phyloP scores from a whole-genome alignment of 2,888 invertebrate species.

The Fissipunctia ypsillon region DNA sequence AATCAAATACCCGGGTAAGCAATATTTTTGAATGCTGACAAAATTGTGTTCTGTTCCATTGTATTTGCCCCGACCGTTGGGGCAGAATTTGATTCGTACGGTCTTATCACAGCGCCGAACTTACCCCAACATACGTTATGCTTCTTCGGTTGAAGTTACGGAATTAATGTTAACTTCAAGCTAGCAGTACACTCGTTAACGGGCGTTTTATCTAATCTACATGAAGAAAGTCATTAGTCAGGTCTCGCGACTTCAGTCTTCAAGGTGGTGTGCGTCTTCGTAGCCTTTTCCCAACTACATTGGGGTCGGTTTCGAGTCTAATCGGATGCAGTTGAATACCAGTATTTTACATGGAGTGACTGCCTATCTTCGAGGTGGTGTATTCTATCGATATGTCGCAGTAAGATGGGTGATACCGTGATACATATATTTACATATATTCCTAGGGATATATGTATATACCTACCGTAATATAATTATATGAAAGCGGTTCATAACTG shows the following conservation, averaged over 20 bases:
- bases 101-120: not conserved
- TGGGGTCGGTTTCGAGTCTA: too few species aligned
- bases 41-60: not conserved
- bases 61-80: not conserved
- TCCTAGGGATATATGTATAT: too few species aligned
- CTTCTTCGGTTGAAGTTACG: not conserved
- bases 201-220: not conserved
- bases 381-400: not conserved
- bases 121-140: not conserved
- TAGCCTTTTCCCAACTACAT: too few species aligned
- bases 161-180: not conserved
- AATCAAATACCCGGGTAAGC: not conserved
- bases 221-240: too few species aligned
- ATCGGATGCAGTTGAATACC: too few species aligned
- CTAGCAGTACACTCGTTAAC: not conserved
- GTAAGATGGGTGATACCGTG: too few species aligned
- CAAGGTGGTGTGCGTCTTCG: not conserved
- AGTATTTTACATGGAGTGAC: too few species aligned
- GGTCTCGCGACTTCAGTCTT: too few species aligned
- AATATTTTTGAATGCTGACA: not conserved
- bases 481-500: too few species aligned
- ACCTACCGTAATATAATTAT: too few species aligned
- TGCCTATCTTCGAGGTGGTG: not conserved
- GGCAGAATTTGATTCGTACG: not conserved
- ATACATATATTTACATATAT: too few species aligned